These are phyloP conservation scores for Himalopsyche japonica DNA, from an alignment of 2,888 invertebrate species.

Conservation along the genomic window DNA sequence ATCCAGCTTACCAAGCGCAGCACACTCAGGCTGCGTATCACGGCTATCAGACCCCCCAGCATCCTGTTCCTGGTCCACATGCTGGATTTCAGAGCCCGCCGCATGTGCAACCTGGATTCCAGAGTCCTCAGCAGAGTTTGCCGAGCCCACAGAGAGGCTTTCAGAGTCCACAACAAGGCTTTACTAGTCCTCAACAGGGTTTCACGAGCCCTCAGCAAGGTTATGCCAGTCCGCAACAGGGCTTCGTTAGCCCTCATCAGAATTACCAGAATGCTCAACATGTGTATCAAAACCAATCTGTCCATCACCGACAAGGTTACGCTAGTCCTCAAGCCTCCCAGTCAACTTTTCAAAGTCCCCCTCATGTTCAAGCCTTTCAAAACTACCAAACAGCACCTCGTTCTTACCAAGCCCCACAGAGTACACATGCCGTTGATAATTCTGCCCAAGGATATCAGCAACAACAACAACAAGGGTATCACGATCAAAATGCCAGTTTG, in stretches of 20 bases:
- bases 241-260: conserved; percentile 29
- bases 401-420: not conserved
- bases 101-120: conserved; percentile 47
- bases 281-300: conserved; percentile 10
- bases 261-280: conserved; percentile 29
- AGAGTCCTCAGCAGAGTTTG: conserved; percentile 51
- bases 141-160: conserved; percentile 52
- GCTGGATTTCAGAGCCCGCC: conserved; percentile 30
- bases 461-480: conserved; percentile 25
- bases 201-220: conserved; percentile 34
- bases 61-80: conserved; percentile 34
- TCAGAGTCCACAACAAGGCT: conserved; percentile 52
- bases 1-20: not conserved
- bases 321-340: not conserved
- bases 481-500: conserved; percentile 29
- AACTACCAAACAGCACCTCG: conserved; percentile 50
- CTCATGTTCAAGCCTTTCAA: conserved; percentile 47
- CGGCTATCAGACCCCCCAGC: conserved; percentile 52
- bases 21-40: conserved; percentile 43
- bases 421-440: not conserved
- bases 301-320: not conserved
- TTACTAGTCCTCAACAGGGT: conserved; percentile 33
- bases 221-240: conserved; percentile 29
- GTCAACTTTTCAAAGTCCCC: conserved; percentile 52
- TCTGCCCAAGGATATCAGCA: conserved; percentile 23